phyloP scores from a whole-genome alignment of 2,888 invertebrate genomes.

The Atrina japonica region DNA sequence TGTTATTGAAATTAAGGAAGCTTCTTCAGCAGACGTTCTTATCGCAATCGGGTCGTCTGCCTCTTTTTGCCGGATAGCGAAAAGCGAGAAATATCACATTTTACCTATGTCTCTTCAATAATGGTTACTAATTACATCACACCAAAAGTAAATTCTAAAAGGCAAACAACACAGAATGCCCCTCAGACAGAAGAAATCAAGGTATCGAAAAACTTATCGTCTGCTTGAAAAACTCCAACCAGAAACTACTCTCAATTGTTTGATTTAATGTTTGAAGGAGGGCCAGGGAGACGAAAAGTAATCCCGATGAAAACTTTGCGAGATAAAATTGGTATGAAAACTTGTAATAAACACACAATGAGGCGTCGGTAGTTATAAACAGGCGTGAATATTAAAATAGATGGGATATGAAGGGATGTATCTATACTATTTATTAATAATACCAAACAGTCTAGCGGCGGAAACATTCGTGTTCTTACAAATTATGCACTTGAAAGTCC shows the following conservation, averaged over 20 bases:
- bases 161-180: conserved; percentile 25
- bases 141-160: conserved; percentile 4
- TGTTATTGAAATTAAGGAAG: conserved; percentile 29
- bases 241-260: conserved; percentile 4
- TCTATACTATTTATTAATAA: no score
- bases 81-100: conserved; percentile 27
- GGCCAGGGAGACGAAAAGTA: conserved; percentile 18
- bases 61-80: conserved; percentile 6
- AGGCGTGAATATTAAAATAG: background rate
- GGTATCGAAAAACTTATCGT: conserved; percentile 6
- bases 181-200: background rate
- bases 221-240: background rate
- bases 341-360: conserved; percentile 6
- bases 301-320: conserved; percentile 20
- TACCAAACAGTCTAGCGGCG: no score
- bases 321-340: conserved; percentile 29
- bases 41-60: conserved; percentile 43
- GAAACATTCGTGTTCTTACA: no score
- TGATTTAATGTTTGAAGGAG: conserved; percentile 24
- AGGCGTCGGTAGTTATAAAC: background rate
- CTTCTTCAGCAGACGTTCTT: conserved; percentile 27
- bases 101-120: conserved; percentile 8
- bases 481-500: no score
- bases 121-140: conserved; percentile 26
- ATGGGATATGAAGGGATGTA: background rate